phyloP scores from a whole-genome alignment of 2,113 vertebrate species.

The Saguinus imperator region DNA sequence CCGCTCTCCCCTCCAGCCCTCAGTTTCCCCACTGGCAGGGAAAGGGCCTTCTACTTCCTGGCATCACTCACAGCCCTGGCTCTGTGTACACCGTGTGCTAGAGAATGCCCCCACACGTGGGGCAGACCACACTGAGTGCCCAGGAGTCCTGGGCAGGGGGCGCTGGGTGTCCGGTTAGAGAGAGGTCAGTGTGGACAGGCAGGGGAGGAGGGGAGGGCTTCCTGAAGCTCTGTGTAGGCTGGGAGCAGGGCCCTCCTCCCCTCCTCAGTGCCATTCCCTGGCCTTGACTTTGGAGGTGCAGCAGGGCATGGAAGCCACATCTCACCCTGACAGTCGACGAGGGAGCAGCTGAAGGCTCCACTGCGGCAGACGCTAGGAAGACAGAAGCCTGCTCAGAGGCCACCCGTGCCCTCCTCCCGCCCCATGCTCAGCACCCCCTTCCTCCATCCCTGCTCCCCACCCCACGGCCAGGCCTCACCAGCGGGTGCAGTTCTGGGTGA shows the following conservation, averaged over 20 bases:
- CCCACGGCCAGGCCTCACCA: constrained; percentile 82
- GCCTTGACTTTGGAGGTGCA: not conserved
- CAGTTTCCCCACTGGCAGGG: not conserved
- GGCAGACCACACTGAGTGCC: not conserved
- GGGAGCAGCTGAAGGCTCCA: constrained; percentile 87
- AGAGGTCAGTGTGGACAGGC: not conserved
- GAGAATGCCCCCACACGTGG: not conserved
- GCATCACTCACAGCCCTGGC: not conserved
- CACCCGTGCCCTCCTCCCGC: not conserved
- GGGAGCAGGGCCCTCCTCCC: not conserved
- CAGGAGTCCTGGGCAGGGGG: not conserved
- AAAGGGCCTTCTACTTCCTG: not conserved
- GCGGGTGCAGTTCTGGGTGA: constrained; percentile 86
- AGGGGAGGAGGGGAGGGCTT: not conserved
- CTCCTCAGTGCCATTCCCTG: not conserved
- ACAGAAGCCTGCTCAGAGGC: not conserved
- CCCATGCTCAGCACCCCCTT: not conserved
- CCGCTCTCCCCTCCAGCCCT: not conserved
- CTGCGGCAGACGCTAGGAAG: constrained; percentile 83
- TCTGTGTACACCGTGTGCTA: accelerated
- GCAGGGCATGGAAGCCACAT: not conserved
- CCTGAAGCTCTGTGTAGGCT: constrained; percentile 73
- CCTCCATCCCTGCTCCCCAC: not conserved
- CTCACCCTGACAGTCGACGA: constrained; percentile 87
- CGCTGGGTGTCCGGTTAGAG: not conserved